Evolutionary conservation across 1,140 invertebrate genomes (phyloP).

Genomic region (Mesaphorura yosii): DNA sequence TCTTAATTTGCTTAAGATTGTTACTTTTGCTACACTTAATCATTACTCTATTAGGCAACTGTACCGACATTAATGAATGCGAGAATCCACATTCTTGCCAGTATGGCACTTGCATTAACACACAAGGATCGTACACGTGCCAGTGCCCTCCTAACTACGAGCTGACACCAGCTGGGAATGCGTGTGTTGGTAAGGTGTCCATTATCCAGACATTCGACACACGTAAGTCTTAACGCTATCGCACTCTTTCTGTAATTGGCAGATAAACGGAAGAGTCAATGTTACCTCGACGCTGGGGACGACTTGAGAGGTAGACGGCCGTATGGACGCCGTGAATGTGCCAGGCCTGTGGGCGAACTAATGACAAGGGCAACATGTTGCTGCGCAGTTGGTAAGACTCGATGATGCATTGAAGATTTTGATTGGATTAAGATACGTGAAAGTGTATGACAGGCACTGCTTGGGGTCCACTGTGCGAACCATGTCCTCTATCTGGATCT

Average conservation of each 20-base stretch:
- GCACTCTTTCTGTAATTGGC: constrained; percentile 21
- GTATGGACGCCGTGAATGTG: constrained; percentile 39
- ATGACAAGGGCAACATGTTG: constrained; percentile 72
- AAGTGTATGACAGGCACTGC: no score
- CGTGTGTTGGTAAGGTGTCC: constrained; percentile 51
- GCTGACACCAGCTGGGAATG: constrained; percentile 51
- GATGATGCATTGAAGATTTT: no score
- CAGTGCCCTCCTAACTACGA: constrained; percentile 45
- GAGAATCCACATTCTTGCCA: constrained; percentile 47
- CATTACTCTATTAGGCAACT: constrained; percentile 36
- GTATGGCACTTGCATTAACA: constrained; percentile 47
- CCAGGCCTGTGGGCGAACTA: constrained; percentile 44
- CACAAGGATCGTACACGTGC: constrained; percentile 45
- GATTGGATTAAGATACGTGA: no score
- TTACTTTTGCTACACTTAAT: no score
- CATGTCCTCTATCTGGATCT: constrained; percentile 56
- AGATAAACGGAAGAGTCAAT: constrained; percentile 67
- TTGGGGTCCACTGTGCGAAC: constrained; percentile 71
- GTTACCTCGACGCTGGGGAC: constrained; percentile 53
- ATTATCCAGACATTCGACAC: background rate
- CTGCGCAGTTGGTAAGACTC: constrained; percentile 71
- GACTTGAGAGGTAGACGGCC: constrained; percentile 14
- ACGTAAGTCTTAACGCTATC: background rate
- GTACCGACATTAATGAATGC: constrained; percentile 51
- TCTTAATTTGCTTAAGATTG: no score